These are phyloP conservation scores for Cerastoderma edule DNA, from an alignment of 2,888 invertebrate genomes.

Conservation along the genomic window DNA sequence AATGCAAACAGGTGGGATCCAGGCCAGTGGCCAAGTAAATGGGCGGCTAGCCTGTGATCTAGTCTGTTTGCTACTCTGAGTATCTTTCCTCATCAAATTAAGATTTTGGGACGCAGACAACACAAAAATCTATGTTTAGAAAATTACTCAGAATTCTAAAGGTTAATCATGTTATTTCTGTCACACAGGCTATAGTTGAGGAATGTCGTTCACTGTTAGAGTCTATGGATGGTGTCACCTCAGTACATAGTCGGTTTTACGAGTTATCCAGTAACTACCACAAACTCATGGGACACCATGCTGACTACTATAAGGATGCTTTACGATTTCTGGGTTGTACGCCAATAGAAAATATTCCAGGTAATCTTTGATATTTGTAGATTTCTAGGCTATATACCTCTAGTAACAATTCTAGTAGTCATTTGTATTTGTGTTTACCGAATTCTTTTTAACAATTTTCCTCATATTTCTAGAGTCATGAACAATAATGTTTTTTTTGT, in stretches of 20 bases:
- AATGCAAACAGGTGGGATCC: too few relatives aligned
- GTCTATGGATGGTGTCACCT: constrained; percentile 94
- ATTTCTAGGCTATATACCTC: not conserved
- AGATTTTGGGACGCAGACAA: too few relatives aligned
- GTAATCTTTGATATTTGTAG: constrained; percentile 57
- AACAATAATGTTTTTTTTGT: too few relatives aligned
- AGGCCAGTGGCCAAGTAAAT: too few relatives aligned
- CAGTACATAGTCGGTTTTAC: constrained; percentile 97
- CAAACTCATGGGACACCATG: constrained; percentile 89
- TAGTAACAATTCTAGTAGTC: not conserved
- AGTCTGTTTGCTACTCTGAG: too few relatives aligned
- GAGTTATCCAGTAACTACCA: constrained; percentile 96
- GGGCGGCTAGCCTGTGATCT: too few relatives aligned
- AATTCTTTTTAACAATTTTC: not conserved
- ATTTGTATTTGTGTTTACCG: not conserved
- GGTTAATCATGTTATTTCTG: too few relatives aligned
- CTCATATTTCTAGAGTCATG: too few relatives aligned
- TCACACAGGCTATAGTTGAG: constrained; percentile 90
- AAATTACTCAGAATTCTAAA: too few relatives aligned
- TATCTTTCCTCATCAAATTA: too few relatives aligned
- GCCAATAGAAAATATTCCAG: constrained; percentile 88
- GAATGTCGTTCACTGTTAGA: constrained; percentile 93
- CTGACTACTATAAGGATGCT: constrained; percentile 97
- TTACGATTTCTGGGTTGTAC: constrained; percentile 91
- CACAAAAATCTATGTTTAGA: too few relatives aligned